Base-by-base conservation (phyloP, 2,113 vertebrate species). In the Gorsachius goisagi region DNA sequence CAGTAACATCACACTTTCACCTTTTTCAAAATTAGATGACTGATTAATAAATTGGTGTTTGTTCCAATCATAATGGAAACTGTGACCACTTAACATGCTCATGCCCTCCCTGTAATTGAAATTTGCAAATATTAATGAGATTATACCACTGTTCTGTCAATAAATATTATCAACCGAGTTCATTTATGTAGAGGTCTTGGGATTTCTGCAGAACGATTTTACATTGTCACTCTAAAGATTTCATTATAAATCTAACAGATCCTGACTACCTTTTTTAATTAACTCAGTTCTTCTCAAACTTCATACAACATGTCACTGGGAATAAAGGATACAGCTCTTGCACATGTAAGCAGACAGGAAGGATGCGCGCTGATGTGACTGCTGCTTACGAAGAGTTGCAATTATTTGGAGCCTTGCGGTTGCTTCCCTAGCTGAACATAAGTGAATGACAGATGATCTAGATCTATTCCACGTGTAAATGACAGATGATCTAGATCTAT, bases 71-170 rank as follows among this genome's bases (percentile, higher is more conserved):
- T 90, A 95, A 87, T 79, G 59, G 79, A 87, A 97, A 76, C 63
- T 49, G 26, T 77, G 74, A 55, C 62, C 82, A 74, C 66, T 92
- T 95, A 82, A 89, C 23, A 86, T 77, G 66, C 27, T 91, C 59
- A n/a, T 95, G 71, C 23, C 87, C 79, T 96, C 63, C 33, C 20
- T 95, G 87, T 90, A 94, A 88, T 72, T 93, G 93, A 96, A 96
- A 96, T 90, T 95, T 96, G 82, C 84, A 88, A 97, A 85, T 95
- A 85, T 89, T 97, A 96, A 95, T 96, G 74, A 96, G 88, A 85
- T 93, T 95, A 86, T 47, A 58, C n/a, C 45, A 95, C 75, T 89
- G 27, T 72, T 91, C 79, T 89, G n/a, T 95, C 95, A 93, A 89
- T 97, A 96, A 94, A 92, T 96, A 86, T 85, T 97, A 95, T 95